Base-by-base conservation (phyloP, 1,140 invertebrate species). In the Lasioglossum albipes region DNA sequence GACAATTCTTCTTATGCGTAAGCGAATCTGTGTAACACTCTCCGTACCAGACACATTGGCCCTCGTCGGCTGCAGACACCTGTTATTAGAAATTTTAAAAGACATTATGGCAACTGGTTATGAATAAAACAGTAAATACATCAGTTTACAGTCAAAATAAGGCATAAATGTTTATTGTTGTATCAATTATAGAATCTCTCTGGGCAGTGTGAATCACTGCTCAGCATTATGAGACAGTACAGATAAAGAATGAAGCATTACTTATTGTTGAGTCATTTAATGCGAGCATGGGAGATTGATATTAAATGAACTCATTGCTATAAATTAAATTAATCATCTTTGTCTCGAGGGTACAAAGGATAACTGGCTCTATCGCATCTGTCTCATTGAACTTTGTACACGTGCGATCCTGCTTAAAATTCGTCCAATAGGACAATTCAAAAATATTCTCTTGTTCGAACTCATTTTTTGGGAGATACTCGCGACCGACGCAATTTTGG, bases 11-110 rank as follows among this genome's bases (percentile, higher is more conserved):
- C 16, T 84, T 92, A 41, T 93, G 92, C 2, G 61, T 54, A 16
- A 75, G 13, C 18, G n/a, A 41, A 70, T 94, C 88, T 2, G 67
- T 89, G 74, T 94, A 93, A 89, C 96, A 97, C 73, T 96, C 93
- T 10, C 95, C 96, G 90, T 97, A 97, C 97, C 96, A 97, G 20
- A 97, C 90, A 89, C 97, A 98, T 69, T 96, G 94, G 13, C 93
- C 94, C 61, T 94, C 91, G 36, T 92, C 90, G 27, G 90, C 88
- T 31, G 83, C 42, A 20, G 76, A 75, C 41, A 89, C 86, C 92
- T 93, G 79, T 86, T 66, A 65, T 16, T 6, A 57, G 74, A 77
- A 74, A 70, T 7, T n/a, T n/a, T n/a, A n/a, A n/a, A n/a, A n/a
- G n/a, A 18, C 45, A 45, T 74, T 6, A 20, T 9, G 20, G 6